Evolutionary conservation across 30 jellyfish, hydroid and myxozoan species (phyloP).

Genomic region (Morbakka virulenta): DNA sequence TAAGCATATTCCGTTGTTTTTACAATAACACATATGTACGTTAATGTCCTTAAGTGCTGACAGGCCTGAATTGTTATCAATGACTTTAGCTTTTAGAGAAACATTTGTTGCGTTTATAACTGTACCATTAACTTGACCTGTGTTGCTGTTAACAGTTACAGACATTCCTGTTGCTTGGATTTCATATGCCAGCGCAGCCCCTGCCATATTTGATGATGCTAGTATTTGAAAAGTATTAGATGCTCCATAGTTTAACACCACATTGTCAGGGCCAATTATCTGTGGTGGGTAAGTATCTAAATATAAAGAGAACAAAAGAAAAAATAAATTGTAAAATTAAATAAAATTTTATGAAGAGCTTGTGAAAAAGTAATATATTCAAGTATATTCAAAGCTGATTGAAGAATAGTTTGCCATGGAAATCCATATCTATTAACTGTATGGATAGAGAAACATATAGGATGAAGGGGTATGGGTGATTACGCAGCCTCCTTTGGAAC

Average conservation of each 20-base stretch:
- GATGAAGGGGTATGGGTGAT: too few species aligned
- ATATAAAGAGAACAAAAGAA: neutral
- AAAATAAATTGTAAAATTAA: too few species aligned
- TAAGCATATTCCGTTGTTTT: slow-evolving; percentile 23
- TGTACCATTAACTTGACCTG: slow-evolving; percentile 14
- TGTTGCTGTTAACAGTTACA: neutral
- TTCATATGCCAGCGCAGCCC: slow-evolving; percentile 22
- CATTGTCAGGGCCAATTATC: neutral
- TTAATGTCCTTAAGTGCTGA: slow-evolving; percentile 6
- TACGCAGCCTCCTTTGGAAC: too few species aligned
- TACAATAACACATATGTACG: slow-evolving; percentile 26
- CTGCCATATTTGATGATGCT: slow-evolving; percentile 1
- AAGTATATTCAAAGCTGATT: too few species aligned
- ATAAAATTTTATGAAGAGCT: too few species aligned
- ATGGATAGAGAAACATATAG: too few species aligned
- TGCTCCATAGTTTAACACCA: slow-evolving; percentile 1
- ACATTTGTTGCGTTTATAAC: slow-evolving; percentile 13
- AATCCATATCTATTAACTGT: too few species aligned
- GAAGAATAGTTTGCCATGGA: too few species aligned
- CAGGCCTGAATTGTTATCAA: slow-evolving; percentile 15
- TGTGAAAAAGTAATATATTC: too few species aligned
- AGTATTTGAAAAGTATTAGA: neutral
- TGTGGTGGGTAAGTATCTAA: slow-evolving; percentile 16
- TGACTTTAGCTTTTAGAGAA: slow-evolving; percentile 12
- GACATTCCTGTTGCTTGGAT: slow-evolving; percentile 2